phyloP scores from a whole-genome alignment of 2,113 vertebrate species.

The Ellobius talpinus region DNA sequence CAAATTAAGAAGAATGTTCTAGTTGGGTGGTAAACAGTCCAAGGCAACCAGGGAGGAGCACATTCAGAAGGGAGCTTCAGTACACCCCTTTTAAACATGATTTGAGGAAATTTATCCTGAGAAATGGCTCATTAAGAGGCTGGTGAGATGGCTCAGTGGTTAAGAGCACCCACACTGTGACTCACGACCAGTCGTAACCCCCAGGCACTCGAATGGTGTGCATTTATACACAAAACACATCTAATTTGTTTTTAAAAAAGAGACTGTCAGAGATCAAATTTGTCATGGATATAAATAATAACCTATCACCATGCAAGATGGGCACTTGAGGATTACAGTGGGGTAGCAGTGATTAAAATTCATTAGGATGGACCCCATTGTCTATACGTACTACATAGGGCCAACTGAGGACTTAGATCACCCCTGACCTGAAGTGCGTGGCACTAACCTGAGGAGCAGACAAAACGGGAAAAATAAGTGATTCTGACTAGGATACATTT shows the following conservation, averaged over 20 bases:
- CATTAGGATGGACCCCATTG: not conserved
- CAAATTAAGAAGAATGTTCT: not conserved
- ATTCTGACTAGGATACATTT: not conserved
- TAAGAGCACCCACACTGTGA: not conserved
- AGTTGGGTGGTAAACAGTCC: not conserved
- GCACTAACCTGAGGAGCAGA: not conserved
- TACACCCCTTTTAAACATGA: not conserved
- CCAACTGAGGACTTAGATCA: not conserved
- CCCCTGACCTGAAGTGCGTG: not conserved
- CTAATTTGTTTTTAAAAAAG: not conserved
- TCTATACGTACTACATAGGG: accelerated
- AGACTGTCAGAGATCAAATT: constrained; percentile 48
- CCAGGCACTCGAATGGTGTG: not conserved
- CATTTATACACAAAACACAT: not conserved
- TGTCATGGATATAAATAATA: constrained; percentile 59
- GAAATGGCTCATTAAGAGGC: constrained; percentile 23
- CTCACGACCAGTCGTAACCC: not conserved
- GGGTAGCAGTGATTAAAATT: not conserved
- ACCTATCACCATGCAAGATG: constrained; percentile 1
- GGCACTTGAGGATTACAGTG: not conserved
- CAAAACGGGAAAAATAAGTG: not conserved
- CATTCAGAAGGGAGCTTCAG: not conserved
- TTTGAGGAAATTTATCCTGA: constrained; percentile 51
- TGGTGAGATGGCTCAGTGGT: not conserved
- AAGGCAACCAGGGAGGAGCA: not conserved